Evolutionary conservation across 2,888 invertebrate genomes (phyloP).

Genomic region (Tiliacea aurago): DNA sequence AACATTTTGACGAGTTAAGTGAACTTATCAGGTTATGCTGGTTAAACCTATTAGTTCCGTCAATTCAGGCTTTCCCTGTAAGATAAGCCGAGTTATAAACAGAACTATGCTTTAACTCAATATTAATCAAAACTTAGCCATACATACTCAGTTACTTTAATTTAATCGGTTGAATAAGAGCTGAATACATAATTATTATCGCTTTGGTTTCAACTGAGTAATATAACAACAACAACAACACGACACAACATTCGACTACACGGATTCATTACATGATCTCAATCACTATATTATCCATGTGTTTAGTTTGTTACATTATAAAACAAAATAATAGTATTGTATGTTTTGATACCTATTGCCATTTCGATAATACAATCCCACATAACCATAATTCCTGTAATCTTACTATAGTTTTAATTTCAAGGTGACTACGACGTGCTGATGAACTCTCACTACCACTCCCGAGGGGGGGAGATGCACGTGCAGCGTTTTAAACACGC

Average conservation of each 20-base stretch:
- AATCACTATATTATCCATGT: background rate
- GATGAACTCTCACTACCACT: constrained; percentile 86
- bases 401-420: constrained; percentile 57
- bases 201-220: background rate
- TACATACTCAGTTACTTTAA: too few relatives aligned
- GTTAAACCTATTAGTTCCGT: too few relatives aligned
- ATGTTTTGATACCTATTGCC: background rate
- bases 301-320: background rate
- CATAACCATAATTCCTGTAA: background rate
- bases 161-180: background rate
- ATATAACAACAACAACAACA: background rate
- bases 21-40: too few relatives aligned
- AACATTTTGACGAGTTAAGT: too few relatives aligned
- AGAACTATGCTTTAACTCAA: background rate
- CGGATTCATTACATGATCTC: background rate
- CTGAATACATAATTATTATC: background rate
- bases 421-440: constrained; percentile 87
- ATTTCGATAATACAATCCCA: background rate
- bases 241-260: background rate
- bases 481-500: constrained; percentile 85
- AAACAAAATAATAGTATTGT: background rate
- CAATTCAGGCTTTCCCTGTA: too few relatives aligned
- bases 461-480: constrained; percentile 87
- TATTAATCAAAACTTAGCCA: background rate
- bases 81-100: background rate